Evolutionary conservation across 2,888 invertebrate species (phyloP), one percentile per base, ranked within the genome.

Genomic region (Eustalomyia histrio): DNA sequence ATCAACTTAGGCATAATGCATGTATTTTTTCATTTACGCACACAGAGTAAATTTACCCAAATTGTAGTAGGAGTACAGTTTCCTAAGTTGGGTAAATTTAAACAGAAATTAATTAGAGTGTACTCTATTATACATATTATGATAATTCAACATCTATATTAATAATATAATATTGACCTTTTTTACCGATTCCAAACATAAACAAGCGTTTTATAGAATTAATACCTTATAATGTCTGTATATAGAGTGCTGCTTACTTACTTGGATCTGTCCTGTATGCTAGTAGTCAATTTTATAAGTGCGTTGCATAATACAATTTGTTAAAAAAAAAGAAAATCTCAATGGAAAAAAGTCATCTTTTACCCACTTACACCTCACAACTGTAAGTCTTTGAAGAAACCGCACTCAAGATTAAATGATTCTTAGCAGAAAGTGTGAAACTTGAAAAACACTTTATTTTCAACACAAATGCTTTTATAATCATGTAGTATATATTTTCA

Each of bases 381-480:
- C 10, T 55, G 14, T 43, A 21, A 58, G 16, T 21, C 61, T 76
- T 63, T 76, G 67, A 72, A 63, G 58, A 63, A 63, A 53, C 72
- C 65, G 63, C 76, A 61, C 79, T 58, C 21, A 29, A 63, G 39
- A 50, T 55, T 60, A 60, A 57, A 65, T 24, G 69, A 52, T 65
- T 60, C 58, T 47, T 60, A 33, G 35, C 35, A 63, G 57, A 71
- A 71, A 79, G 79, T 75, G 79, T 79, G 74, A 79, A 79, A 65
- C 74, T 73, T 76, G 60, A 72, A 63, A 75, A 61, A 43, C 29
- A 72, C 71, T 72, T 80, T 58, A 39, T 29, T 65, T 16, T 43
- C 17, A 60, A 39, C 16, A 52, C 64, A 64, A 52, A 64, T 50
- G 21, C 61, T 47, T 43, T 21, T 18, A 2, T 6, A 39, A 39